A percentile compares a stretch with the other conserved stretches of the same genome.
phyloP scores from a whole-genome alignment of 2,888 invertebrate genomes.

The Caenorhabditis sp. region DNA sequence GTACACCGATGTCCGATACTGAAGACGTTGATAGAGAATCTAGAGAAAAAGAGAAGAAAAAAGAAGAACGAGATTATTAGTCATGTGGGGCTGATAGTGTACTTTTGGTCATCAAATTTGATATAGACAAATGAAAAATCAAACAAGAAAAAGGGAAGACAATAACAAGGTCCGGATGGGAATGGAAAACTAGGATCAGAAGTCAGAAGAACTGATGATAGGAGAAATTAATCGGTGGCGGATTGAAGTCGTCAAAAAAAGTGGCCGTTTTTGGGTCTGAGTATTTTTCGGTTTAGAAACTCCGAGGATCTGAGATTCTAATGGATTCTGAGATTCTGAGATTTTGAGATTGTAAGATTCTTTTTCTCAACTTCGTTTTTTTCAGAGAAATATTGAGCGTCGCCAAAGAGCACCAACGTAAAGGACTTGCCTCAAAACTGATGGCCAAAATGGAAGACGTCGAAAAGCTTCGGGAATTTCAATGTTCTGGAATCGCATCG shows the following conservation, averaged over 20 bases:
- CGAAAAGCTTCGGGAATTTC: constrained; percentile 20
- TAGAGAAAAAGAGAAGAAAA: not conserved
- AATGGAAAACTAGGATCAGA: constrained; percentile 29
- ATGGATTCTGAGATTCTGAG: not conserved
- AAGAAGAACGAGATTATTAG: constrained; percentile 34
- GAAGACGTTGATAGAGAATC: not conserved
- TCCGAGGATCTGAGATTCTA: not conserved
- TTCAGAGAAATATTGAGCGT: constrained; percentile 62
- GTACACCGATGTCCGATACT: not conserved
- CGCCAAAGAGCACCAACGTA: constrained; percentile 53
- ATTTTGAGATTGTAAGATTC: not conserved
- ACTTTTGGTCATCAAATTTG: constrained; percentile 26
- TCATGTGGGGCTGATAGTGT: constrained; percentile 25
- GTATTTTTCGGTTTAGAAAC: not conserved
- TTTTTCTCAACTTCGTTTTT: no score
- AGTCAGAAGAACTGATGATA: constrained; percentile 22
- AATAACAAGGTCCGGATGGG: constrained; percentile 13
- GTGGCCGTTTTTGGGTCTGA: not conserved
- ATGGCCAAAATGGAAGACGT: constrained; percentile 43
- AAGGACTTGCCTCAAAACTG: constrained; percentile 50
- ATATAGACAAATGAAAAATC: not conserved
- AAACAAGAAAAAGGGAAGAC: not conserved
- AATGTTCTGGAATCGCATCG: constrained; percentile 45
- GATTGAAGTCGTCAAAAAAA: not conserved
- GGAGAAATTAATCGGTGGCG: no score